Evolutionary conservation across 1,140 invertebrate species (phyloP).

Genomic region (Drosophila prosaltans): DNA sequence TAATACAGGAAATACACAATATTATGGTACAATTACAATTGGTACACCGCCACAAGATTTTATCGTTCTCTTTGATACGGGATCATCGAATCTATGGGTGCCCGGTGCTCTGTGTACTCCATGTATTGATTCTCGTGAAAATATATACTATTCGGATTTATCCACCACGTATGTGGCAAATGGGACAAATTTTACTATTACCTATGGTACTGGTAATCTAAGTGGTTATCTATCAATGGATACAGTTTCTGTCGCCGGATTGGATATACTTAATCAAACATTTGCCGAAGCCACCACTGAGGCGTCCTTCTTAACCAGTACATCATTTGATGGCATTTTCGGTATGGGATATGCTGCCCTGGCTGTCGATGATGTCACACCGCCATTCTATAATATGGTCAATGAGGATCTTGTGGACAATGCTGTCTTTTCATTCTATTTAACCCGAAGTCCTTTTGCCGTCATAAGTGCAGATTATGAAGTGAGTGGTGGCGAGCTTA

Average conservation of each 20-base stretch:
- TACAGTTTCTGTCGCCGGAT: conserved; percentile 87
- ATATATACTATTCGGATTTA: conserved; percentile 93
- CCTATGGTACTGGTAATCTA: conserved; percentile 97
- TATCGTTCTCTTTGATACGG: conserved; percentile 98
- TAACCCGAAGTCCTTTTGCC: conserved; percentile 87
- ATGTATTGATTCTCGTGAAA: not conserved
- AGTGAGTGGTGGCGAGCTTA: conserved; percentile 92
- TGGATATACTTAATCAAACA: conserved; percentile 92
- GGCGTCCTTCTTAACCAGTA: conserved; percentile 94
- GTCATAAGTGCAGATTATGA: conserved; percentile 35
- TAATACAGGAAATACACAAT: conserved; percentile 88
- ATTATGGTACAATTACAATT: conserved; percentile 96
- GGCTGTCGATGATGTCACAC: conserved; percentile 93
- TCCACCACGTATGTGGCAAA: conserved; percentile 94
- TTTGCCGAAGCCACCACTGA: conserved; percentile 98
- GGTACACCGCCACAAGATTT: conserved; percentile 97
- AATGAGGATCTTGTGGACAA: conserved; percentile 89
- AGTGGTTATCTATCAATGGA: conserved; percentile 97
- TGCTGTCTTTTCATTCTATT: conserved; percentile 97
- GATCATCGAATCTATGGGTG: conserved; percentile 99
- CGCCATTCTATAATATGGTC: conserved; percentile 98
- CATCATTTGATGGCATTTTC: conserved; percentile 98
- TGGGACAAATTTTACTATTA: conserved; percentile 95
- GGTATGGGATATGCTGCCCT: conserved; percentile 95
- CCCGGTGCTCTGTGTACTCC: conserved; percentile 85